Evolutionary conservation across 2,113 vertebrate genomes (phyloP), one percentile per base, ranked within the genome.

Genomic region (Tylochromis polylepis): DNA sequence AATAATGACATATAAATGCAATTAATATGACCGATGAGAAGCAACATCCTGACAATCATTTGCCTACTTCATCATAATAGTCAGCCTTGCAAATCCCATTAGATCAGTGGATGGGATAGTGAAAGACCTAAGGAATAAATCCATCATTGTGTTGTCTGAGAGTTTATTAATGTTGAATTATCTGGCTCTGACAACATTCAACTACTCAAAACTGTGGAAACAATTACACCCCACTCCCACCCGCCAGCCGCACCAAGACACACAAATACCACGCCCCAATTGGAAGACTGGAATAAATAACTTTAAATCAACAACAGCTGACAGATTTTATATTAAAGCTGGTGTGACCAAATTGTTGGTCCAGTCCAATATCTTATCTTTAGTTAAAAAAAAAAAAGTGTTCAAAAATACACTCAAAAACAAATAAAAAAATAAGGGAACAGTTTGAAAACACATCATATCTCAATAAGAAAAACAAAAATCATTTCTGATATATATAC

Each of bases 1-100:
- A 91, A 95, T 95, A 94, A 95, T 92, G 94, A 92, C 93, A 93
- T 92, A 94, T 91, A 94, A 94, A 96, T 92, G 92, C 90, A 94
- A 95, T 95, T 96, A 95, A 95, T 93, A 93, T 95, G 93, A 95
- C 85, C 88, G 93, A 96, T 95, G 94, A 93, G 93, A 90, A 84
- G 91, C 91, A 94, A 93, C 93, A 91, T 93, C 82, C 89, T 88
- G 91, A 92, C 93, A 94, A 94, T 94, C 91, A 94, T 94, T 89
- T 85, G 82, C 88, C 93, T 92, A 89, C 93, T 95, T 93, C 91
- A 95, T 95, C 95, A 94, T 93, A 92, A 95, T 93, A 91, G 91
- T 85, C 88, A 77, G 88, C 86, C 89, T 90, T 85, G 86, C 92
- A 94, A 93, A 94, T 91, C 88, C 89, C 90, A 93, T 93, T 92